Base-by-base conservation (phyloP, 2,113 vertebrate genomes). In the Engystomops pustulosus region DNA sequence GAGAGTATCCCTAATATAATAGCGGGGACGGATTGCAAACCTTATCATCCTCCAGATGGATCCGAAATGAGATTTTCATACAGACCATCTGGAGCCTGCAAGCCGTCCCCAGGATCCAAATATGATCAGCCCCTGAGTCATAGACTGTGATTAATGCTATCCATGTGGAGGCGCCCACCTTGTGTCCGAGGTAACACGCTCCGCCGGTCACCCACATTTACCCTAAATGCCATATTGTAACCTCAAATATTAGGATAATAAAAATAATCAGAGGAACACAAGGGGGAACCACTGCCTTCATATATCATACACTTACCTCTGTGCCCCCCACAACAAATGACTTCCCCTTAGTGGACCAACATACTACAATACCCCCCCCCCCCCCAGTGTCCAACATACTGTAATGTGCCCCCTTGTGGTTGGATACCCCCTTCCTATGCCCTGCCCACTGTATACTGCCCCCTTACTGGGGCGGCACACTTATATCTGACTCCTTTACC, bases 51-150 rank as follows among this genome's bases (percentile, higher is more conserved):
- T 81, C 80, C 80, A 71, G 80, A 71, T 80, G 68, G 80, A 71
- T 69, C 32, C 67, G 27, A 81, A 81, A 81, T 81, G 80, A 81
- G 80, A 81, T 72, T 81, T 81, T 20, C 67, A 71, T 55, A 41
- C 68, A 81, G 80, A 81, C 67, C 80, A 71, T 81, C 67, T 81
- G 80, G 80, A 58, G 80, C 80, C 80, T 53, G 47, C 34, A 58
- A 41, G 67, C 49, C 45, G 17, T 55, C 49, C n/a, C 47, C 9
- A 25, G 20, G 68, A 71, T n/a, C 70, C 47, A 72, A 72, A 81
- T 72, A 58, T 51, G 65, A 81, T 81, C 80, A 81, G 45, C 15
- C 20, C 65, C 44, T 70, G 62, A 70, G 27, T 69, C 67, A 55
- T 41, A 20, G 14, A 6, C 20, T 32, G 30, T 55, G 44, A 81